A percentile compares a stretch with the other conserved stretches of the same genome.
Conservation (phyloP, 2,888 invertebrate species). For the Mythimna albipuncta region DNA sequence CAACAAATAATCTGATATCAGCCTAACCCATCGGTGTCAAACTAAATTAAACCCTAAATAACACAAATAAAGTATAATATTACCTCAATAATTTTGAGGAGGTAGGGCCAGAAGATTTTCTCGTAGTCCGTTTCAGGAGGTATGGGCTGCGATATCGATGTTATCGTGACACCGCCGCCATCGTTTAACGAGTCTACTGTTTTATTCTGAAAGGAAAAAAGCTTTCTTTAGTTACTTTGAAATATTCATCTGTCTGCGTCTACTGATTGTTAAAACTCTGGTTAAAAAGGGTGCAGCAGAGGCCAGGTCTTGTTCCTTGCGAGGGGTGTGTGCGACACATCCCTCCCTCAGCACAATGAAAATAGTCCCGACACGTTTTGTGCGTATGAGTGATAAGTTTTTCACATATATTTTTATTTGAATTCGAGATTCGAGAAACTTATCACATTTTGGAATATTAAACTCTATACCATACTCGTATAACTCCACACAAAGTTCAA, state of each 20-base stretch:
- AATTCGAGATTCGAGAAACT: too few species aligned
- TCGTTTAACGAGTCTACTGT: constrained; percentile 72
- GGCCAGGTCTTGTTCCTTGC: too few species aligned
- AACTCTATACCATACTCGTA: too few species aligned
- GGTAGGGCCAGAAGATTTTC: constrained; percentile 87
- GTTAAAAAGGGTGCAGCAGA: too few species aligned
- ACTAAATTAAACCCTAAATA: neutral
- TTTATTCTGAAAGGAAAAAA: constrained; percentile 71
- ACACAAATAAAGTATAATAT: constrained; percentile 34
- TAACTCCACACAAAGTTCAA: too few species aligned
- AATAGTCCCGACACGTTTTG: too few species aligned
- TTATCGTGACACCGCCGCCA: constrained; percentile 70
- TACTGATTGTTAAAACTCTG: neutral
- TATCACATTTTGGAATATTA: too few species aligned
- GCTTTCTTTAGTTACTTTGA: neutral
- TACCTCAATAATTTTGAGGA: constrained; percentile 87
- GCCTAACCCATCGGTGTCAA: neutral
- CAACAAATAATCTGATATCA: too few species aligned
- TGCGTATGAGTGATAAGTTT: too few species aligned
- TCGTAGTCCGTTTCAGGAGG: constrained; percentile 76
- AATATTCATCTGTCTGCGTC: neutral
- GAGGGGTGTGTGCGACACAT: too few species aligned
- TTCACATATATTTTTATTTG: too few species aligned
- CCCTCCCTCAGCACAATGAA: too few species aligned
- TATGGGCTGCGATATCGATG: constrained; percentile 68